phyloP scores from a whole-genome alignment of 2,113 vertebrate species.

The Cricetomys ansorgei region DNA sequence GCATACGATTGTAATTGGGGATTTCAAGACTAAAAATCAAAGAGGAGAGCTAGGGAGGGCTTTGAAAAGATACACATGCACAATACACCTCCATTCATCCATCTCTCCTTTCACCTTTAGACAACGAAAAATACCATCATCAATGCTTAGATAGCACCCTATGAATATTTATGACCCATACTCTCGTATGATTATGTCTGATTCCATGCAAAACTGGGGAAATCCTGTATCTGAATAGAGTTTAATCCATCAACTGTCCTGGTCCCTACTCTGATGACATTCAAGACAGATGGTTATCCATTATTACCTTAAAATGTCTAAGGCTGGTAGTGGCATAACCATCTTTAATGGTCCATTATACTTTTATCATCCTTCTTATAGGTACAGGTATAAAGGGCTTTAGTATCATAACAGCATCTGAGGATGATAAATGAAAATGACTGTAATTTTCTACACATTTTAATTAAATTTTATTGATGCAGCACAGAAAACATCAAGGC shows the following conservation, averaged over 20 bases:
- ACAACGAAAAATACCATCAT: slow-evolving; percentile 9
- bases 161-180: slow-evolving; percentile 13
- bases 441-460: slow-evolving; percentile 68
- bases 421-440: slow-evolving; percentile 65
- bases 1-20: neutral
- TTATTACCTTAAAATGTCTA: slow-evolving; percentile 68
- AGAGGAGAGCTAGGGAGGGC: neutral
- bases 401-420: slow-evolving; percentile 41
- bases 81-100: neutral
- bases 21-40: slow-evolving; percentile 42
- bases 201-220: slow-evolving; percentile 31
- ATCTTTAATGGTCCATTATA: slow-evolving; percentile 60
- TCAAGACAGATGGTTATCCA: slow-evolving; percentile 66
- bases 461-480: slow-evolving; percentile 77
- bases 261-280: slow-evolving; percentile 50
- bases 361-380: slow-evolving; percentile 57
- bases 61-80: neutral
- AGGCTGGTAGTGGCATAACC: slow-evolving; percentile 34
- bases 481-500: slow-evolving; percentile 57
- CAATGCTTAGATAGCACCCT: neutral
- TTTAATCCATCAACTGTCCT: slow-evolving; percentile 43
- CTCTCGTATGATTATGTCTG: neutral
- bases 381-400: slow-evolving; percentile 44
- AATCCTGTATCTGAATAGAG: slow-evolving; percentile 19
- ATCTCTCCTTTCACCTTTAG: slow-evolving; percentile 32